phyloP scores from a whole-genome alignment of 1,140 invertebrate species.

The Agrilus planipennis region DNA sequence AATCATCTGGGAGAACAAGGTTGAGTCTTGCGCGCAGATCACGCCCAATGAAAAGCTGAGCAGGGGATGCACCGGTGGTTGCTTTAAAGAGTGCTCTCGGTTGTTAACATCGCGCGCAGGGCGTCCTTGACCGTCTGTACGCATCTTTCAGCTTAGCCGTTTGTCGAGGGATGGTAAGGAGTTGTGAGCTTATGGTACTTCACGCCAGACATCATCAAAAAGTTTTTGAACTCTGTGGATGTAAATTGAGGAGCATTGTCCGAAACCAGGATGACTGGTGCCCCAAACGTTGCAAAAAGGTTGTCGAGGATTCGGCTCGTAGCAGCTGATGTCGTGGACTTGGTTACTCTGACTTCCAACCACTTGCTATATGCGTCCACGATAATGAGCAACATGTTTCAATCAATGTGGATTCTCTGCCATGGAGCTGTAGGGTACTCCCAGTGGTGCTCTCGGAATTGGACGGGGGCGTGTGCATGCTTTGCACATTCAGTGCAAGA shows the following conservation, averaged over 20 bases:
- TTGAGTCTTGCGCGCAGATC: no score
- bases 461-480: conserved; percentile 14
- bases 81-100: no score
- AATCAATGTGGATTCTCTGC: conserved; percentile 37
- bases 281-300: no score
- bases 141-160: conserved; percentile 26
- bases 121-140: conserved; percentile 25
- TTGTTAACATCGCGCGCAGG: no score
- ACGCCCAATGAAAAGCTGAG: no score
- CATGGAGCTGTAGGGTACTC: conserved; percentile 27
- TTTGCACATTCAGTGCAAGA: conserved; percentile 12
- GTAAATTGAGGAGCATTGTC: conserved; percentile 1
- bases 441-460: conserved; percentile 1
- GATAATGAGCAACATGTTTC: no score
- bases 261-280: conserved; percentile 15
- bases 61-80: no score
- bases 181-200: conserved; percentile 18
- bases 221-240: conserved; percentile 5
- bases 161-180: conserved; percentile 27
- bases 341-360: no score
- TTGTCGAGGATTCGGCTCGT: no score
- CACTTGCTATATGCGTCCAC: no score
- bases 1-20: no score
- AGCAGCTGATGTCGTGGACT: no score
- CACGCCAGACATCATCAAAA: conserved; percentile 1